Conservation (phyloP, 2,113 vertebrate genomes). For the Trichomycterus rosablanca region DNA sequence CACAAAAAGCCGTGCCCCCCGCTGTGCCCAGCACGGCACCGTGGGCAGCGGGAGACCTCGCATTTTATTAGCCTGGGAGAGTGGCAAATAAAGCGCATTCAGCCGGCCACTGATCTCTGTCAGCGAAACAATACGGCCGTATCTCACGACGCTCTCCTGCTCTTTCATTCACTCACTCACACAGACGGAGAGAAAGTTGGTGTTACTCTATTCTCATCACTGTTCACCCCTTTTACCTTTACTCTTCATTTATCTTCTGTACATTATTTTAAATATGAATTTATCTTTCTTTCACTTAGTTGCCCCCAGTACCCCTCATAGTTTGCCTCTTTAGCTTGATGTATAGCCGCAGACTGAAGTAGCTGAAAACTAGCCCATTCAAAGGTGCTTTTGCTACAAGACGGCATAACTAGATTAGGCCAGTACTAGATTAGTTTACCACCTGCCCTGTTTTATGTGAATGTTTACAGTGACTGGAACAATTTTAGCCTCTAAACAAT, state of each 20-base stretch:
- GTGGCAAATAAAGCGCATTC: constrained; percentile 73
- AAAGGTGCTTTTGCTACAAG: constrained; percentile 49
- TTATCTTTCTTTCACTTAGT: constrained; percentile 1
- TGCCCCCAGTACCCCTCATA: constrained; percentile 10
- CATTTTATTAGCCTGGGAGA: constrained; percentile 78
- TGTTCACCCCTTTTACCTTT: constrained; percentile 13
- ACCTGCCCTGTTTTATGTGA: constrained; percentile 54
- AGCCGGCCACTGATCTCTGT: constrained; percentile 75
- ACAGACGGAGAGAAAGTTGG: constrained; percentile 7
- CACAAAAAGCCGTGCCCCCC: constrained; percentile 70
- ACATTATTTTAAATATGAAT: constrained; percentile 16
- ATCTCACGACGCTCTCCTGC: constrained; percentile 31
- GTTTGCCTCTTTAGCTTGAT: constrained; percentile 48
- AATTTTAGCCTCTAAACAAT: no score
- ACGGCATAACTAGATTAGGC: no score
- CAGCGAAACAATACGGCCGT: constrained; percentile 67
- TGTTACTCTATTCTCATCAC: constrained; percentile 22
- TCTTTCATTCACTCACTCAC: constrained; percentile 23
- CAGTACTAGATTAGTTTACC: constrained; percentile 64
- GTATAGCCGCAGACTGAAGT: constrained; percentile 59
- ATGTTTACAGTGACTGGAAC: no score
- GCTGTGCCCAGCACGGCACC: constrained; percentile 74
- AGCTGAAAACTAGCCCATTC: constrained; percentile 60
- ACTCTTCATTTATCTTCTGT: constrained; percentile 30
- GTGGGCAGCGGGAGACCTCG: constrained; percentile 74